These are phyloP conservation scores for Poeciliopsis presidionis DNA, from an alignment of 2,797 vertebrate species.

Conservation along the genomic window DNA sequence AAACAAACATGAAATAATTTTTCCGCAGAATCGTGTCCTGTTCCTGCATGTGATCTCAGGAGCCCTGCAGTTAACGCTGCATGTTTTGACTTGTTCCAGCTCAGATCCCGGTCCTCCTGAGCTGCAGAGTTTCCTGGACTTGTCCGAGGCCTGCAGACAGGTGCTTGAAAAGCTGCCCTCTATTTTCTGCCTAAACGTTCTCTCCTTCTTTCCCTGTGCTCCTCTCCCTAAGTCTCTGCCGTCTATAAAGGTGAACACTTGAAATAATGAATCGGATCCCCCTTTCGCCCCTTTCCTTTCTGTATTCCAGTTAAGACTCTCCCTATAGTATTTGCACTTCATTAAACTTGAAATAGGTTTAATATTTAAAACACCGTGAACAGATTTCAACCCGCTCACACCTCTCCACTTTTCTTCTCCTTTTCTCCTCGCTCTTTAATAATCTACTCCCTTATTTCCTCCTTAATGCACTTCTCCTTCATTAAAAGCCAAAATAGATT, in stretches of 20 bases:
- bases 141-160: conserved; percentile 51
- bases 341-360: conserved; percentile 88
- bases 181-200: conserved; percentile 56
- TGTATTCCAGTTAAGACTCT: conserved; percentile 83
- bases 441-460: conserved; percentile 82
- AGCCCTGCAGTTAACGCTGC: conserved; percentile 22
- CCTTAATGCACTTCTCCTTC: conserved; percentile 81
- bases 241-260: conserved; percentile 82
- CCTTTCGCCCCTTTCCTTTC: conserved; percentile 80
- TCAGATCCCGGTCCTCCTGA: conserved; percentile 42
- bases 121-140: conserved; percentile 36
- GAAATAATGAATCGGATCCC: conserved; percentile 85
- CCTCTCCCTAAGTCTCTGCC: conserved; percentile 75
- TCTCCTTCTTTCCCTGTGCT: conserved; percentile 38
- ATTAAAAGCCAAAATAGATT: conserved; percentile 84
- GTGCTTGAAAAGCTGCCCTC: conserved; percentile 43
- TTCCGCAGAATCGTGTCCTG: conserved; percentile 34
- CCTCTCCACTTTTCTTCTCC: conserved; percentile 43
- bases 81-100: conserved; percentile 47
- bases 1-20: conserved; percentile 32
- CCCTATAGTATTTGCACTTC: conserved; percentile 86
- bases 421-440: conserved; percentile 72
- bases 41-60: conserved; percentile 20
- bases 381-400: conserved; percentile 79
- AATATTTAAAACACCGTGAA: conserved; percentile 87